Evolutionary conservation across 2,888 invertebrate genomes (phyloP), one percentile per base, ranked within the genome.

Genomic region (Acronicta aceris): DNA sequence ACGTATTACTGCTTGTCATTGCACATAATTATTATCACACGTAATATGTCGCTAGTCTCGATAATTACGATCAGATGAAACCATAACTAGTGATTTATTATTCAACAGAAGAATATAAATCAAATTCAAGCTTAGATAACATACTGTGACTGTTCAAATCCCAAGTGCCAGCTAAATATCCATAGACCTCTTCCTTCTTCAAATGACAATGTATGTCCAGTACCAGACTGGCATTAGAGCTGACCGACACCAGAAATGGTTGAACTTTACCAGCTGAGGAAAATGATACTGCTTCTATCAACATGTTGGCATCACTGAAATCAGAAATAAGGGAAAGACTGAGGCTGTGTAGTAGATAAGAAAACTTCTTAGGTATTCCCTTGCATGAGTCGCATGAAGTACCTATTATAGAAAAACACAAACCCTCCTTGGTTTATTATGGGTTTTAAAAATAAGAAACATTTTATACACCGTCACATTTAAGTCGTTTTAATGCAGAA

Each of bases 121-220:
- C 21, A 21, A 21, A 21, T 21, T 21, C 2, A 21, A 21, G 21
- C 2, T 13, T n/a, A 38, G 5, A 38, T 38, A 7, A 95, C 97
- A 96, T 96, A 99, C 99, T 98, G 84, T 99, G 99, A 66, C 96
- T 96, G 87, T 98, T 98, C 55, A 98, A 96, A 90, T 99, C 99
- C 99, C 99, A 99, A 60, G 97, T 97, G 5, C 99, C 99, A 52
- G 98, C 99, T 52, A 99, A 93, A 89, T 99, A 99, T n/a, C 99
- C 99, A 83, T 98, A 98, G 13, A 99, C 98, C 95, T 99, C 99
- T 78, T 97, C 97, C 83, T 97, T 97, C n/a, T 98, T 98, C 78
- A 99, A 95, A 90, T 99, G 99, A 83, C 98, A 98, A 88, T 99
- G 99, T 79, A 99, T 97, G 89, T 99, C 99, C 84, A 98, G 97